These are phyloP conservation scores for Therioaphis trifolii DNA, from an alignment of 2,888 invertebrate genomes.

Conservation along the genomic window DNA sequence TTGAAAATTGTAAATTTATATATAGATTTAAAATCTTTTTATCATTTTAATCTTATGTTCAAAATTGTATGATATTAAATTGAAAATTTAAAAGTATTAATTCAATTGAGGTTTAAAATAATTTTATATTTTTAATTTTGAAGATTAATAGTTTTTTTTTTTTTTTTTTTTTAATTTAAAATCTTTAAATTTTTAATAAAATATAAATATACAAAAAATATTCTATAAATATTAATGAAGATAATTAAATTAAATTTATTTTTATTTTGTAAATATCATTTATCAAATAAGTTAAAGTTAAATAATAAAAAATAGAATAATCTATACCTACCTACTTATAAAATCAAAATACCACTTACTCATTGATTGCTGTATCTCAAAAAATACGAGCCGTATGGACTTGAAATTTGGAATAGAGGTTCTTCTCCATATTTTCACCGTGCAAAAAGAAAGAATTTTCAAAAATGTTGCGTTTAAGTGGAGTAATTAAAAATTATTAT, in stretches of 20 bases:
- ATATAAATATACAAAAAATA: not conserved
- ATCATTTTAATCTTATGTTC: constrained; percentile 61
- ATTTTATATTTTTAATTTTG: constrained; percentile 18
- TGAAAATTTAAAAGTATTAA: constrained; percentile 37
- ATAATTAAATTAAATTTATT: not conserved
- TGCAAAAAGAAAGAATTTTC: too few species aligned
- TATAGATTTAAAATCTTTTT: constrained; percentile 71
- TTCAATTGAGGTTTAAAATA: not conserved
- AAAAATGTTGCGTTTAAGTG: too few species aligned
- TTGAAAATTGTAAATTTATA: constrained; percentile 77
- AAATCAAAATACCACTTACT: too few species aligned
- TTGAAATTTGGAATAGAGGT: too few species aligned
- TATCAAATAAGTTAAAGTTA: constrained; percentile 18
- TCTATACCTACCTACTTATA: too few species aligned
- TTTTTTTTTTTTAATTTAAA: constrained; percentile 29
- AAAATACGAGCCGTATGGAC: too few species aligned
- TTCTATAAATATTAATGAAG: not conserved
- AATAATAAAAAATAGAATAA: constrained; percentile 24
- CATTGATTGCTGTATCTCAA: too few species aligned
- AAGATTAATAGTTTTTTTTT: constrained; percentile 34
- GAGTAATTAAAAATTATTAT: too few species aligned
- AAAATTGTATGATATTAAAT: constrained; percentile 43
- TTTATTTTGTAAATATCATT: constrained; percentile 9
- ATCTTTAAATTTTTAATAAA: not conserved
- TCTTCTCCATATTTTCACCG: too few species aligned